Percentiles rank a stretch among this genome's conserved stretches.
Conservation (phyloP, 2,113 vertebrate species). For the Channa argus region DNA sequence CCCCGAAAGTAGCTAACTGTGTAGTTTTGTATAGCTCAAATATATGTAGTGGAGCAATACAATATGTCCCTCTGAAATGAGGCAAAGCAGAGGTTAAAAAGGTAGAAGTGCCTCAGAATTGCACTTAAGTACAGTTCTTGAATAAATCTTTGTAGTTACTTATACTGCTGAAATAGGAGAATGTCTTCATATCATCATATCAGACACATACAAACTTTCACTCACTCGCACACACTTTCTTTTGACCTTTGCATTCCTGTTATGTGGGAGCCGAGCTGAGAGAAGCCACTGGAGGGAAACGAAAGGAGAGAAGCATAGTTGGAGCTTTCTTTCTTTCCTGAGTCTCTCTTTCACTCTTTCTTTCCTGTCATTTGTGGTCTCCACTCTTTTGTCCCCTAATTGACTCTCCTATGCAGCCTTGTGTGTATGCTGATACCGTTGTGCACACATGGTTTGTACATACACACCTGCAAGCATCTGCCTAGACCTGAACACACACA, state of each 20-base stretch:
- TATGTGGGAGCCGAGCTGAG: slow-evolving; percentile 76
- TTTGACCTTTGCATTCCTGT: slow-evolving; percentile 77
- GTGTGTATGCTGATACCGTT: slow-evolving; percentile 64
- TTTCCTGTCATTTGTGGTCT: slow-evolving; percentile 56
- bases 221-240: slow-evolving; percentile 13
- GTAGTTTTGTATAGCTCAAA: no score
- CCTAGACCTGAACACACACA: slow-evolving; percentile 10
- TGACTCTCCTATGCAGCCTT: slow-evolving; percentile 67
- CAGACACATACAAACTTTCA: slow-evolving; percentile 7
- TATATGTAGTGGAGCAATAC: neutral
- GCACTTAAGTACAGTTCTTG: neutral
- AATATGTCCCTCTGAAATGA: neutral
- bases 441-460: slow-evolving; percentile 22
- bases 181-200: slow-evolving; percentile 1
- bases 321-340: slow-evolving; percentile 49
- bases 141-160: slow-evolving; percentile 2
- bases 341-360: slow-evolving; percentile 67
- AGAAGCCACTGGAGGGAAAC: slow-evolving; percentile 65
- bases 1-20: neutral
- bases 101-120: neutral
- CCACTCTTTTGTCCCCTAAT: slow-evolving; percentile 75
- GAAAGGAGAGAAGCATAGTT: slow-evolving; percentile 61
- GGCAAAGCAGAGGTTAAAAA: neutral
- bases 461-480: slow-evolving; percentile 26
- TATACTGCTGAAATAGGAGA: slow-evolving; percentile 20